Evolutionary conservation across 2,797 vertebrate genomes (phyloP).

Genomic region (Falco columbarius): DNA sequence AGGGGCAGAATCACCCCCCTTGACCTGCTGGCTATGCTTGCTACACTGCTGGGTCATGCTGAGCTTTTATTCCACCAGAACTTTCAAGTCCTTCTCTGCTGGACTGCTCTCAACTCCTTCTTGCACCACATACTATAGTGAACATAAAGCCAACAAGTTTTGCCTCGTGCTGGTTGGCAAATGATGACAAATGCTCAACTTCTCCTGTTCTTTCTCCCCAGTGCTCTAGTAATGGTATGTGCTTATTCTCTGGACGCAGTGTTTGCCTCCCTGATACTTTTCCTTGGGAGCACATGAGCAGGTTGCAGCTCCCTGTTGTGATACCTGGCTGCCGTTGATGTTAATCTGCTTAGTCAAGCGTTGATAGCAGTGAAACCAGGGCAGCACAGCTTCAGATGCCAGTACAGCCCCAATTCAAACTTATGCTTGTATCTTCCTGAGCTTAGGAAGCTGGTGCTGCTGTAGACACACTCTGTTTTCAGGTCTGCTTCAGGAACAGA

Average conservation of each 20-base stretch:
- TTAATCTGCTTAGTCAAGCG: not conserved
- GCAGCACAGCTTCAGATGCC: not conserved
- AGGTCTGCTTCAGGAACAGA: not conserved
- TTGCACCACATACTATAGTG: not conserved
- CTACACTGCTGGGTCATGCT: not conserved
- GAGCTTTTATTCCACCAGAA: not conserved
- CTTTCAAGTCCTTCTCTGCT: not conserved
- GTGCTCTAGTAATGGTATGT: not conserved
- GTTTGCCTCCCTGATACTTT: not conserved
- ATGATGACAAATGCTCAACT: not conserved
- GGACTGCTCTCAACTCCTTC: not conserved
- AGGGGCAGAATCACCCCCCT: no score
- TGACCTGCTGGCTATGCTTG: no score
- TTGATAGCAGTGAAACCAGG: not conserved
- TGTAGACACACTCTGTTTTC: not conserved
- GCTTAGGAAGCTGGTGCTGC: not conserved
- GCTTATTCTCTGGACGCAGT: not conserved
- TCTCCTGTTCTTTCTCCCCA: not conserved
- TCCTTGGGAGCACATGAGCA: not conserved
- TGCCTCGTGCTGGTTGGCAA: not conserved
- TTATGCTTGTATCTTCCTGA: not conserved
- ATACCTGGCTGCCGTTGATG: not conserved
- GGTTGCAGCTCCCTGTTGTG: not conserved
- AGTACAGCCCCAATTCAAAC: not conserved
- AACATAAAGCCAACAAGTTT: not conserved